These are phyloP conservation scores for Gila robusta DNA, from an alignment of 2,797 vertebrate species.

Conservation along the genomic window DNA sequence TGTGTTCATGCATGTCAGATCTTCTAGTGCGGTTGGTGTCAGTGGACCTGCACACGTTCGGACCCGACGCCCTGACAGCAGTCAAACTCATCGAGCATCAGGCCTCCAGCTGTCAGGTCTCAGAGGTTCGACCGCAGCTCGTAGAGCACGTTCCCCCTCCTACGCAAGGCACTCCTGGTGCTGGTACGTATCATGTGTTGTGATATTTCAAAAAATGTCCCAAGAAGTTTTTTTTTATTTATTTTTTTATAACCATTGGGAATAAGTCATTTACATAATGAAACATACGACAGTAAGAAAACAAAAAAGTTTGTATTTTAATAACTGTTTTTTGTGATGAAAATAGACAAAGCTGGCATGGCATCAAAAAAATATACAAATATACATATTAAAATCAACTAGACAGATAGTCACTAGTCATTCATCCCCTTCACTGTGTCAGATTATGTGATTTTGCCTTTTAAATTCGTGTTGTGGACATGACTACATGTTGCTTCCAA, in stretches of 20 bases:
- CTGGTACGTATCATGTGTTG: conserved; percentile 75
- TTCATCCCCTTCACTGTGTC: neutral
- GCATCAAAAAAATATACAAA: neutral
- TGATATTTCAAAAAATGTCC: neutral
- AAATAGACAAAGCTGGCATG: neutral
- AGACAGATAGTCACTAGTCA: neutral
- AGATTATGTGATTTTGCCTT: neutral
- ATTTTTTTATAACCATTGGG: neutral
- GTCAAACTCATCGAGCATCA: conserved; percentile 98
- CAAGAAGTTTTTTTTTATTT: too few relatives aligned
- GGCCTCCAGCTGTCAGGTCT: conserved; percentile 85
- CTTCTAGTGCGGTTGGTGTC: conserved; percentile 95
- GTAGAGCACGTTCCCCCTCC: conserved; percentile 91
- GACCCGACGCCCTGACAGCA: conserved; percentile 92
- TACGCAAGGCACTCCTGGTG: conserved; percentile 78
- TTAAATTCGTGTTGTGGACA: too few relatives aligned
- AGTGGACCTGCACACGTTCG: conserved; percentile 97
- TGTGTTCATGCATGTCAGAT: conserved; percentile 76
- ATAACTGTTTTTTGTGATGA: too few relatives aligned
- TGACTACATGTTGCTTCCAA: too few relatives aligned
- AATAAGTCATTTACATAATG: neutral
- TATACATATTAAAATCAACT: neutral
- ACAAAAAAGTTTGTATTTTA: too few relatives aligned
- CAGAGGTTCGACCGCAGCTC: conserved; percentile 94
- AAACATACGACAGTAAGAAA: neutral